Evolutionary conservation across 2,113 vertebrate genomes (phyloP).

Genomic region (Tapirus terrestris): DNA sequence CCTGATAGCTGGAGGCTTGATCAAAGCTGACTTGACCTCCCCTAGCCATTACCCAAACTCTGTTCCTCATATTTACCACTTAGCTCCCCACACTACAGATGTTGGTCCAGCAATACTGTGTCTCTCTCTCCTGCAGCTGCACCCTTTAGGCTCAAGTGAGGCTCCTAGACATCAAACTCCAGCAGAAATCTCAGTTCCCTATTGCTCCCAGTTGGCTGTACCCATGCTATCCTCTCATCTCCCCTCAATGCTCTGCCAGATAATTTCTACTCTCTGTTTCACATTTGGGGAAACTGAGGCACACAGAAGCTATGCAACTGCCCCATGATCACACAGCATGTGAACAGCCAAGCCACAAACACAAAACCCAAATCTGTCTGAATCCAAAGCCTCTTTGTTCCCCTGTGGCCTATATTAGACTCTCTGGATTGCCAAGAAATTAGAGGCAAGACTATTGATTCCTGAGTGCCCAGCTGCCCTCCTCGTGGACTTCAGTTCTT

Average conservation of each 20-base stretch:
- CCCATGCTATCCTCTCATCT: neutral
- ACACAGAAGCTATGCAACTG: neutral
- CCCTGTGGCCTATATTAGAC: neutral
- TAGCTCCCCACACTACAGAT: neutral
- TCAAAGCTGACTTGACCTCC: neutral
- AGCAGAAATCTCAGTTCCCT: neutral
- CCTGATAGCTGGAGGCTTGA: neutral
- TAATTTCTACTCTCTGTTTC: neutral
- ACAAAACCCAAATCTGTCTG: neutral
- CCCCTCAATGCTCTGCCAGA: neutral
- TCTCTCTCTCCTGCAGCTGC: neutral
- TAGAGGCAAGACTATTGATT: neutral
- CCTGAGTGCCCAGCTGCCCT: neutral
- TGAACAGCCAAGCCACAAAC: neutral
- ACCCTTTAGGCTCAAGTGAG: neutral
- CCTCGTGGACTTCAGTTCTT: fast-evolving
- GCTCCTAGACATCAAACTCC: neutral
- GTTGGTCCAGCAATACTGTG: neutral
- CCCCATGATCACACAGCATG: fast-evolving
- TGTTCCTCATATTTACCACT: fast-evolving
- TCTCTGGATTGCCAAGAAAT: neutral
- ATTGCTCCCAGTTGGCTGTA: too few species aligned
- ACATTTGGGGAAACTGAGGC: neutral
- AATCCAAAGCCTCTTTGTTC: neutral
- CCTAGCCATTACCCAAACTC: neutral